Conservation (phyloP, 1,140 invertebrate genomes). For the Drosophila pallidifrons region DNA sequence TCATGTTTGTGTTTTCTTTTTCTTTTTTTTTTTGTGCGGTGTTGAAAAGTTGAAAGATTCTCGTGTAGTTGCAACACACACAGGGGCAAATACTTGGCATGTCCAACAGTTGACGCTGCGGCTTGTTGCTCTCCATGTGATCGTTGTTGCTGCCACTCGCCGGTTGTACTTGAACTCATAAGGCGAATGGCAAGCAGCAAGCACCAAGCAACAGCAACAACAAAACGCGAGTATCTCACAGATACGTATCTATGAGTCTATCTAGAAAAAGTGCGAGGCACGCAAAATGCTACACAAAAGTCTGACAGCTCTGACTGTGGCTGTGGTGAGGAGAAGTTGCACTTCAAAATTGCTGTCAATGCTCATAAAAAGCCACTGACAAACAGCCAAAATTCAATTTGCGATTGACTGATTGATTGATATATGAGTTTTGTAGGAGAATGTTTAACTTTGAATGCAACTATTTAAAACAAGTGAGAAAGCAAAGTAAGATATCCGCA, state of each 20-base stretch:
- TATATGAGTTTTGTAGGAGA: not conserved
- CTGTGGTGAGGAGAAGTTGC: not conserved
- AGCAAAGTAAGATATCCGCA: too few relatives aligned
- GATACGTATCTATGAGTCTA: slow-evolving; percentile 34
- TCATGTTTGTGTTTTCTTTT: slow-evolving; percentile 34
- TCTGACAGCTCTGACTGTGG: not conserved
- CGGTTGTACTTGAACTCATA: slow-evolving; percentile 77
- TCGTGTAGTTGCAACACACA: slow-evolving; percentile 36
- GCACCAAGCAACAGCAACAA: slow-evolving; percentile 20
- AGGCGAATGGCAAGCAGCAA: slow-evolving; percentile 31
- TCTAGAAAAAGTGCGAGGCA: slow-evolving; percentile 6
- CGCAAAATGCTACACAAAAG: slow-evolving; percentile 16
- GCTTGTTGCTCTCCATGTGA: slow-evolving; percentile 39
- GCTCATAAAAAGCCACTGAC: not conserved
- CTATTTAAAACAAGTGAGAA: too few relatives aligned
- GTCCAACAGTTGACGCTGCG: slow-evolving; percentile 56
- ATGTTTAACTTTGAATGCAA: not conserved
- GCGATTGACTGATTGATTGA: not conserved
- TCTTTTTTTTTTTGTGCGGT: slow-evolving; percentile 8
- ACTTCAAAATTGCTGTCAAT: slow-evolving; percentile 7
- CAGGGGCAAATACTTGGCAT: slow-evolving; percentile 1
- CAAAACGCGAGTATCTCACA: slow-evolving; percentile 41
- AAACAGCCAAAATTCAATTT: not conserved
- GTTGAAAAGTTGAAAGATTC: slow-evolving; percentile 67
- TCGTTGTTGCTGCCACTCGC: slow-evolving; percentile 37